These are phyloP conservation scores for Brachycybe producta DNA, from an alignment of 2,888 invertebrate species.

Conservation along the genomic window DNA sequence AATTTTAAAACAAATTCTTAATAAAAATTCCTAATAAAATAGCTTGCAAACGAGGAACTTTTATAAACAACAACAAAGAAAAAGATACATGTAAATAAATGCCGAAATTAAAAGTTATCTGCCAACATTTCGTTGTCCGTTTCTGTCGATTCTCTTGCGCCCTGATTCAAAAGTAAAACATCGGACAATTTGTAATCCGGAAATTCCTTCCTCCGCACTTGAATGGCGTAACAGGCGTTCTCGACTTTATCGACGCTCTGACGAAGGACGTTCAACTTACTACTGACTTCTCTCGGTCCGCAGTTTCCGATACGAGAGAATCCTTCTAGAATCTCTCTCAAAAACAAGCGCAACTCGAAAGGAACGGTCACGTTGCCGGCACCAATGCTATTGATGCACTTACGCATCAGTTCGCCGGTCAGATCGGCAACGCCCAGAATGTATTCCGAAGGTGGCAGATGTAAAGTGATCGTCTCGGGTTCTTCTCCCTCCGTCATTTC, in stretches of 20 bases:
- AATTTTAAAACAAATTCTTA: too few species aligned
- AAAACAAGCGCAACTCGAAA: conserved; percentile 46
- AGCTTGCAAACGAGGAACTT: too few species aligned
- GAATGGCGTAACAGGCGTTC: conserved; percentile 63
- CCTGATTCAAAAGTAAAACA: conserved; percentile 34
- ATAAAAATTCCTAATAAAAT: too few species aligned
- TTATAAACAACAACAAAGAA: too few species aligned
- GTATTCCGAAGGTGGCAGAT: conserved; percentile 39
- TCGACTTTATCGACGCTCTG: conserved; percentile 73
- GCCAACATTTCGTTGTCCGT: too few species aligned
- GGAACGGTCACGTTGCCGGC: conserved; percentile 60
- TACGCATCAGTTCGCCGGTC: conserved; percentile 81
- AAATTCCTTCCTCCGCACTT: conserved; percentile 65
- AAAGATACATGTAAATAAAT: too few species aligned
- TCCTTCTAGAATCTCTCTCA: conserved; percentile 43
- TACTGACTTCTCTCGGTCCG: conserved; percentile 48
- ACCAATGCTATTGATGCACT: conserved; percentile 68
- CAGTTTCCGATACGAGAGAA: conserved; percentile 43
- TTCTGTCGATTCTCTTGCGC: too few species aligned
- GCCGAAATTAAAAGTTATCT: too few species aligned
- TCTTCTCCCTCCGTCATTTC: background rate
- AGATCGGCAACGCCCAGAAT: conserved; percentile 72
- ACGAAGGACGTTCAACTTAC: conserved; percentile 56
- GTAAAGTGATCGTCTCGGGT: conserved; percentile 19
- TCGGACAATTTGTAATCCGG: conserved; percentile 52